A percentile compares a stretch with the other conserved stretches of the same genome.
phyloP scores from a whole-genome alignment of 2,113 vertebrate species.

The Tautogolabrus adspersus region DNA sequence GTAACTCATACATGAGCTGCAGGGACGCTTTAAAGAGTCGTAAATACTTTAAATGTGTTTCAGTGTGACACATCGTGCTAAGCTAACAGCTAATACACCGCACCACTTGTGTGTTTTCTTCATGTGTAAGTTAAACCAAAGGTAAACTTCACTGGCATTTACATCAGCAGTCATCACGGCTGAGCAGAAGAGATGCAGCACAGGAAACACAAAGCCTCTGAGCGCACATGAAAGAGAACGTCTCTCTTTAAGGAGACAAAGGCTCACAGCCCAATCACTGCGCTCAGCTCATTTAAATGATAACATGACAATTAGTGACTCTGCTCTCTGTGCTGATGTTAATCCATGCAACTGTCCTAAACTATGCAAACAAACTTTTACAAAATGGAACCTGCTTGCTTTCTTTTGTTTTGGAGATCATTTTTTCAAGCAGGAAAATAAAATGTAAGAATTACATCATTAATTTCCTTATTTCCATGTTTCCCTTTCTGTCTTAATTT shows the following conservation, averaged over 20 bases:
- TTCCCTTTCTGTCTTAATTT: too few relatives aligned
- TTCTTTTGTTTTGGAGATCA: too few relatives aligned
- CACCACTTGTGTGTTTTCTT: neutral
- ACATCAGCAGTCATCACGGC: neutral
- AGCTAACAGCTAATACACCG: neutral
- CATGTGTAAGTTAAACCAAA: neutral
- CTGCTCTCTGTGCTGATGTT: neutral
- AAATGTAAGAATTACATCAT: too few relatives aligned
- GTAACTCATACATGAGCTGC: neutral
- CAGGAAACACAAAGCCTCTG: neutral
- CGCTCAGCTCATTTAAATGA: slow-evolving; percentile 11
- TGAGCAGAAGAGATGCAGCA: neutral
- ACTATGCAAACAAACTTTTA: too few relatives aligned
- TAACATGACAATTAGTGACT: neutral
- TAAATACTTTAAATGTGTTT: neutral
- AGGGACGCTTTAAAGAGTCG: too few relatives aligned
- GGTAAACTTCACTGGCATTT: neutral
- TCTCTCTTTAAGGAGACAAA: neutral
- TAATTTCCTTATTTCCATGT: too few relatives aligned
- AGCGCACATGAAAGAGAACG: too few relatives aligned
- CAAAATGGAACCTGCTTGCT: too few relatives aligned
- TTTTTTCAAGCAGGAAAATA: too few relatives aligned
- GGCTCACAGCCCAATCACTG: neutral
- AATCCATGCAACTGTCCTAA: neutral
- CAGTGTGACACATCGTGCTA: too few relatives aligned